Evolutionary conservation across 2,797 vertebrate species (phyloP).

Genomic region (Acropternis orthonyx): DNA sequence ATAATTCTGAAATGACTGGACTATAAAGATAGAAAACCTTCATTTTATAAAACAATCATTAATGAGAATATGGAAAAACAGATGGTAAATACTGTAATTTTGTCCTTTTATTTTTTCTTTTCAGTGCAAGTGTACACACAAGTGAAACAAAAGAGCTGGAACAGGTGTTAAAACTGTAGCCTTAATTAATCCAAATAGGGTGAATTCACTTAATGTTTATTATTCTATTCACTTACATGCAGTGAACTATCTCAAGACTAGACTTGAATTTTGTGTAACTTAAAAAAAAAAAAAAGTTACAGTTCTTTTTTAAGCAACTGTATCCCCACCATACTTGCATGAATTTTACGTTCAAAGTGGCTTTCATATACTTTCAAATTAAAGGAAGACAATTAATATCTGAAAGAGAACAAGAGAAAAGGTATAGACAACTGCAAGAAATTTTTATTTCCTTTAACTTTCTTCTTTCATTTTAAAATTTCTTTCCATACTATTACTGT

Average conservation of each 20-base stretch:
- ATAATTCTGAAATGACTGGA: not conserved
- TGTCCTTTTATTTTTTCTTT: not conserved
- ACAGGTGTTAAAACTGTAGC: not conserved
- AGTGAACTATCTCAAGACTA: not conserved
- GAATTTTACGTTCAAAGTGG: not conserved
- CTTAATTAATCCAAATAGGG: not conserved
- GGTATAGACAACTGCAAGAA: not conserved
- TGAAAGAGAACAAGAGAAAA: not conserved
- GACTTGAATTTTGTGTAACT: not conserved
- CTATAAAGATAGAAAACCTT: not conserved
- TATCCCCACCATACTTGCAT: not conserved
- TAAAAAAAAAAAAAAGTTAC: not conserved
- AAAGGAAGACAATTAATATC: not conserved
- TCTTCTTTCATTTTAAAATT: not conserved
- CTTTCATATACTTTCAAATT: not conserved
- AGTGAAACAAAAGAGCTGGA: not conserved
- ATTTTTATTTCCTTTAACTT: not conserved
- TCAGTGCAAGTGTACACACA: not conserved
- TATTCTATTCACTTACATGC: not conserved
- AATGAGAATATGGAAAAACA: not conserved
- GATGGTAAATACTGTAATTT: not conserved
- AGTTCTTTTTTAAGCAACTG: not conserved
- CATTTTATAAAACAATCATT: not conserved
- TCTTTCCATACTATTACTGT: not conserved
- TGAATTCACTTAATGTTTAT: not conserved